Evolutionary conservation across 64 coral and sea anemone genomes (phyloP), one percentile per base, ranked within the genome.

Genomic region (Stichodactyla helianthus): DNA sequence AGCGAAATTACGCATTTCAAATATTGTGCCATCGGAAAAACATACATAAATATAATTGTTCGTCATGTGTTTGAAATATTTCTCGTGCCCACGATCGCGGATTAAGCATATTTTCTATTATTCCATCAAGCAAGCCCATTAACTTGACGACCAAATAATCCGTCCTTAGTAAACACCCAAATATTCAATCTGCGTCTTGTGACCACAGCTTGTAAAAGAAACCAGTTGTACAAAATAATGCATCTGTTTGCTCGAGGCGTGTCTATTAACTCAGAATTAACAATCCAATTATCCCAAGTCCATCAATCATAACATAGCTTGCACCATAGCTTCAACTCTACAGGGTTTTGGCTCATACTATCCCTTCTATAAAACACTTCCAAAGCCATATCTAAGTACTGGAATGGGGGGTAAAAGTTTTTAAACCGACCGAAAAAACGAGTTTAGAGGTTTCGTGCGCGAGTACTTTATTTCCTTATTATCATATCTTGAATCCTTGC

Each of bases 91-190:
- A 74, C 68, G 22, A 74, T 13, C 2, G 27, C 22, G 68, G 68
- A 74, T 74, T 74, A 74, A 13, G 10, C 68, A 74, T 74, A 74
- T 74, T 74, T 74, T 31, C 26, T 23, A 74, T 74, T 74, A 74
- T 23, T 74, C 68, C 55, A 58, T 58, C 55, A 58, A 58, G 14
- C 55, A 11, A 15, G 14, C 55, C 68, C 68, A 74, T 74, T 74
- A 74, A 74, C 68, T 74, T 23, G 17, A 27, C 25, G 68, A 74
- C 68, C 68, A 74, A 23, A 74, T 74, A 74, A 74, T 74, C 68
- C 68, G 9, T 74, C 12, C 23, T 27, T 74, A 44, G 35, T 13
- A 74, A 74, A 31, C 23, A 74, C 22, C 35, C 26, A 74, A 31
- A 10, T 74, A 74, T 74, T 74, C 25, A 26, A 2, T 31, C 23